These are phyloP conservation scores for Antheraea yamamai DNA, from an alignment of 2,888 invertebrate genomes.

Conservation along the genomic window DNA sequence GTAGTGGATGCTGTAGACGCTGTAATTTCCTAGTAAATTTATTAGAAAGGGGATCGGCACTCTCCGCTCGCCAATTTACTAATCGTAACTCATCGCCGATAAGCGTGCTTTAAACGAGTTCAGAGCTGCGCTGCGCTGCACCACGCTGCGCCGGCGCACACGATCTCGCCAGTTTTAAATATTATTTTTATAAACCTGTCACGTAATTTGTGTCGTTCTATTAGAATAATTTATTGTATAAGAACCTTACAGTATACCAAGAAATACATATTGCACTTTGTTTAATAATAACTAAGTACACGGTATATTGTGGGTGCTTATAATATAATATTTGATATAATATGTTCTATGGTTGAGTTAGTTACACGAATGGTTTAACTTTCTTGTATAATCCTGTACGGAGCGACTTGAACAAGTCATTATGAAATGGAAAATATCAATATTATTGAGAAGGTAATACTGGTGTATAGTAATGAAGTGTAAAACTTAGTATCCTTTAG, in stretches of 20 bases:
- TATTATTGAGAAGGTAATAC: background rate
- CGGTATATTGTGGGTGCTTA: background rate
- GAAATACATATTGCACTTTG: background rate
- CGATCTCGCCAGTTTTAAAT: slow-evolving; percentile 14
- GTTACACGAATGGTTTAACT: background rate
- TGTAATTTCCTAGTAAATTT: slow-evolving; percentile 60
- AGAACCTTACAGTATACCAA: too few relatives aligned
- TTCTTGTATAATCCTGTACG: background rate
- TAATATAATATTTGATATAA: too few relatives aligned
- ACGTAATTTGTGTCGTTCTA: background rate
- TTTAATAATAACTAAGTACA: background rate
- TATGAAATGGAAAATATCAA: background rate
- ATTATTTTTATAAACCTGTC: slow-evolving; percentile 11
- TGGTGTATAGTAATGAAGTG: background rate
- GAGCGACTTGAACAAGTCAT: background rate
- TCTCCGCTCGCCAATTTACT: slow-evolving; percentile 71
- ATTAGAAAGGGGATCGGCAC: slow-evolving; percentile 67
- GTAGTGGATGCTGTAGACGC: slow-evolving; percentile 39
- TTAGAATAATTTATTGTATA: background rate
- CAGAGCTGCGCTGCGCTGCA: slow-evolving; percentile 22
- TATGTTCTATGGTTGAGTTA: background rate
- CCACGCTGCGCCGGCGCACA: slow-evolving; percentile 27
- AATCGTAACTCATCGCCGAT: slow-evolving; percentile 75
- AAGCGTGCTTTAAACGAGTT: slow-evolving; percentile 50
- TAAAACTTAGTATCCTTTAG: background rate